Base-by-base conservation (phyloP, 2,797 vertebrate genomes). In the Esox masquinongy region DNA sequence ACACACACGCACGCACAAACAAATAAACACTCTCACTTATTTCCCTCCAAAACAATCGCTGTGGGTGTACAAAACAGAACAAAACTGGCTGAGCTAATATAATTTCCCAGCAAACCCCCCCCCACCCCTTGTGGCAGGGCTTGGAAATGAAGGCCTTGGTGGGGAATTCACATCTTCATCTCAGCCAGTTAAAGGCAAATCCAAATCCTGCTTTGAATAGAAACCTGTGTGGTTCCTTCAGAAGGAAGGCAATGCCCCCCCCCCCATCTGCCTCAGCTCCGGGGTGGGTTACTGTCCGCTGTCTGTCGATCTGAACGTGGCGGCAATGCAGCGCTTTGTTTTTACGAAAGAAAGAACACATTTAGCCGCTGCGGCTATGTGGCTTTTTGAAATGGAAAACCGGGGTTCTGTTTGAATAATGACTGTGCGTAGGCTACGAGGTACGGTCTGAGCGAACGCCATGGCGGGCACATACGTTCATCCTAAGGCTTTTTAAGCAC, bases 401-500 rank as follows among this genome's bases (percentile, higher is more conserved):
- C 26, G 69, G 17, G 15, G 50, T 56, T 53, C 26, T 51, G 26
- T 56, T 34, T 50, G 24, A 61, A 26, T 1, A 12, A 3, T 61
- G 56, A 15, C 15, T 11, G 70, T 31, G 29, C 29, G 14, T 26
- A 70, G 15, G 53, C 39, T 9, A 43, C 39, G 39, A 43, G 2
- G 2, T 43, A 9, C 39, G 39, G 5, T 56, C 24, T 17, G 69
- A 29, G 26, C 26, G 15, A 31, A 51, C 16, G 15, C 14, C 29
- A 17, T n/a, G 12, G 26, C 17, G 19, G 69, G 16, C 24, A 14
- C 22, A 19, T 68, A 31, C 5, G 39, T 24, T 19, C 9, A 50
- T 50, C 82, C 76, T 56, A 39, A 78, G 85, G 80, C 78, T 72
- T 80, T 26, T 17, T 68, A 36, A 17, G 51, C 16, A 69, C 75